Evolutionary conservation across 2,113 vertebrate genomes (phyloP).

Genomic region (Panthera leo): DNA sequence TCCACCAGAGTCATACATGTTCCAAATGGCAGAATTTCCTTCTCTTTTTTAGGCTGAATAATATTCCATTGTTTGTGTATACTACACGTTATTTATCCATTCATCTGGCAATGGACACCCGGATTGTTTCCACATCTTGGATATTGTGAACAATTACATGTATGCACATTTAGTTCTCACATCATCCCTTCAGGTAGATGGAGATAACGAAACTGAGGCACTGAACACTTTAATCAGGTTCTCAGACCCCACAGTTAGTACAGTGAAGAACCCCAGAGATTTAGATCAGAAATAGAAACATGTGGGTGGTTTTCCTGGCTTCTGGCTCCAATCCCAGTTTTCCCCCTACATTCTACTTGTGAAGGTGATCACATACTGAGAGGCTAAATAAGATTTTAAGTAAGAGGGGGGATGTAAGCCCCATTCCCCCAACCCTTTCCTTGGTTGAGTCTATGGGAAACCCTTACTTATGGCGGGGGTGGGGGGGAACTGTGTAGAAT

Average conservation of each 20-base stretch:
- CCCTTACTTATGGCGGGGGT: too few species aligned
- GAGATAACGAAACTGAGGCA: background rate
- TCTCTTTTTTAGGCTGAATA: too few species aligned
- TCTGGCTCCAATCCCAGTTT: background rate
- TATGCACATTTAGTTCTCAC: background rate
- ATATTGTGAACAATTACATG: background rate
- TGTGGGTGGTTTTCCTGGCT: fast-evolving
- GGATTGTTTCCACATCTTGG: background rate
- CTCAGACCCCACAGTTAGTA: background rate
- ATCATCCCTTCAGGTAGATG: background rate
- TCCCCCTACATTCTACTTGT: background rate
- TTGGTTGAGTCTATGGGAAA: background rate
- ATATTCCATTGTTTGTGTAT: too few species aligned
- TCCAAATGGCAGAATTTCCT: too few species aligned
- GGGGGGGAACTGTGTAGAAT: too few species aligned
- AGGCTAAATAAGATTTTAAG: background rate
- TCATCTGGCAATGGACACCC: background rate
- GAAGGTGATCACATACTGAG: background rate
- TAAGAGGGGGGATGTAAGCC: background rate
- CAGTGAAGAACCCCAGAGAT: background rate
- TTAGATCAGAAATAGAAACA: background rate
- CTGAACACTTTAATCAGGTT: background rate
- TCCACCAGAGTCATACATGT: too few species aligned
- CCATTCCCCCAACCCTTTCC: background rate
- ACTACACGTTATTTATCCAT: too few species aligned